phyloP scores from a whole-genome alignment of 2,113 vertebrate species.

The Excalfactoria chinensis region DNA sequence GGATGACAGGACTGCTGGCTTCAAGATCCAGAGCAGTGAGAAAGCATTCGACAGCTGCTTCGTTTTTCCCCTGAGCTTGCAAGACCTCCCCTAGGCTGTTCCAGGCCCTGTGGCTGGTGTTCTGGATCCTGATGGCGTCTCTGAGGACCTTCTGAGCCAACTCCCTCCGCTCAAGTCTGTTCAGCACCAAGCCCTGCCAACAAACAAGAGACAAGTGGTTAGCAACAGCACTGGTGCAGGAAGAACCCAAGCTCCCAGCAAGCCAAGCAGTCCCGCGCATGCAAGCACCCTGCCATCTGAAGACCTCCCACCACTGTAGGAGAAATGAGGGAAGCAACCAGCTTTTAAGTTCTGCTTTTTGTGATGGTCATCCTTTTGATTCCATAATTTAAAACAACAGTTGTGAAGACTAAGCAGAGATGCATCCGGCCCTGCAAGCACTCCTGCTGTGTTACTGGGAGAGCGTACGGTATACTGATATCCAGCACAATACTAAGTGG shows the following conservation, averaged over 20 bases:
- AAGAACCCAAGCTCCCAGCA: background rate
- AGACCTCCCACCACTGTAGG: background rate
- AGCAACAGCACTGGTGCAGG: background rate
- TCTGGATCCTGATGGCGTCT: conserved; percentile 89
- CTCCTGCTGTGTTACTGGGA: background rate
- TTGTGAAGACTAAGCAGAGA: background rate
- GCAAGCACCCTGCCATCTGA: rapidly evolving
- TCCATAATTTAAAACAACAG: background rate
- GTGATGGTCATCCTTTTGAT: background rate
- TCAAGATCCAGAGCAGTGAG: conserved; percentile 94
- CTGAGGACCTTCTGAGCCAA: conserved; percentile 94
- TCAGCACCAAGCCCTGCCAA: conserved; percentile 89
- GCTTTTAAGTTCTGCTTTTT: background rate
- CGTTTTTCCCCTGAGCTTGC: conserved; percentile 84
- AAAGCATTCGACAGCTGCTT: conserved; percentile 92
- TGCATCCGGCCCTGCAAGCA: background rate
- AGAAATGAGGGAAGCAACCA: background rate
- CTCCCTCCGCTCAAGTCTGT: conserved; percentile 82
- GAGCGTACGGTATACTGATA: rapidly evolving
- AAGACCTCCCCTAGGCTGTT: conserved; percentile 92
- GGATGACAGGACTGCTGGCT: conserved; percentile 91
- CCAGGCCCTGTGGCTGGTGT: conserved; percentile 92
- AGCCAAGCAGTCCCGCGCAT: rapidly evolving
- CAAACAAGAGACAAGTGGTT: conserved; percentile 29
- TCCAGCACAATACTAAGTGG: background rate